Base-by-base conservation (phyloP, 92 coral and sea anemone species). In the Montipora capitata region DNA sequence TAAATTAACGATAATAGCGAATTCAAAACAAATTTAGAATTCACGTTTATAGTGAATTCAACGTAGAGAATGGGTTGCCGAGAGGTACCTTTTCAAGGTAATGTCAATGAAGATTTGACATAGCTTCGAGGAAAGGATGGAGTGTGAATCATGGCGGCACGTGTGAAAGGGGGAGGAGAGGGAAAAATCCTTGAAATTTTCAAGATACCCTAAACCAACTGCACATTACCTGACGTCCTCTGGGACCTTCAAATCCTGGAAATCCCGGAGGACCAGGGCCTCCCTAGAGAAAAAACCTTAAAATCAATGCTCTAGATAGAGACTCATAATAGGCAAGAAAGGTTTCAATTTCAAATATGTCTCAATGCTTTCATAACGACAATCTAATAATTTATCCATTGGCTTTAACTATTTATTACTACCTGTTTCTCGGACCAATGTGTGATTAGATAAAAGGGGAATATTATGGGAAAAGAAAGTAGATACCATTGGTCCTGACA, bases 191-290 rank as follows among this genome's bases (percentile, higher is more conserved):
- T 35, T 7, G 15, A n/a, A 35, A 8, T 18, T 2, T 17, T 20
- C 7, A 9, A 5, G 72, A 35, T 2, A 8, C 3, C n/a, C 38
- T 4, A 10, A 48, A 67, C 35, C 43, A 14, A 14, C 51, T 5
- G 17, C 7, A 27, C 1, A 3, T 72, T 72, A 83, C 87, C 87
- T 83, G 87, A 41, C 10, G 58, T 17, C 87, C 87, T 45, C 39
- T 44, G 62, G 87, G 61, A 58, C 87, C 87, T 18, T 57, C 43
- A 72, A 35, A 43, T 6, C 87, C 87, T 12, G 79, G 74, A 20
- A 41, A 20, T 41, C 87, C 87, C 43, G 72, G 79, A 72, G 79
- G 80, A 43, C 87, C 87, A 58, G 76, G 59, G 40, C 64, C 45
- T 73, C 87, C 87, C 87, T 83, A 35, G 3, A 18, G 38, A 13